These are phyloP conservation scores for Beris morrisii DNA, from an alignment of 2,888 invertebrate genomes.

Conservation along the genomic window DNA sequence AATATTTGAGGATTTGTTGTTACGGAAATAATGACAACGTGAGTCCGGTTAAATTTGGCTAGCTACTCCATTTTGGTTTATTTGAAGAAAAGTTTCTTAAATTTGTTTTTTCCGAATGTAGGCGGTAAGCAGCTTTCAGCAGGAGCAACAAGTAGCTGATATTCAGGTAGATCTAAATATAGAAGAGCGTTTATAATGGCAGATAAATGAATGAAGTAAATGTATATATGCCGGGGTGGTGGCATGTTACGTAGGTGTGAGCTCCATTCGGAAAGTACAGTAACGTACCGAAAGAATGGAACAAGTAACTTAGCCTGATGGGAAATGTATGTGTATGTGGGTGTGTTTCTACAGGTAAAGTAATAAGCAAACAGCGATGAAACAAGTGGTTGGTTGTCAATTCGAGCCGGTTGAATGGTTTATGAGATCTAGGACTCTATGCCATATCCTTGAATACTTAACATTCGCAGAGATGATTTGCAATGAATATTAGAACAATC, in stretches of 20 bases:
- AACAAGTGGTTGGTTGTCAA: conserved; percentile 32
- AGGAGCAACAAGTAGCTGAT: conserved; percentile 38
- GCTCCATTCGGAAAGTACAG: conserved; percentile 15
- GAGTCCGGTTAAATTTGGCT: not conserved
- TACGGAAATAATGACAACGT: not conserved
- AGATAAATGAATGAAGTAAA: conserved; percentile 35
- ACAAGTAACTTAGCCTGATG: conserved; percentile 34
- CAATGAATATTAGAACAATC: too few species aligned
- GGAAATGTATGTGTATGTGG: conserved; percentile 25
- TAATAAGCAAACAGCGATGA: conserved; percentile 17
- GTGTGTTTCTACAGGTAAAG: conserved; percentile 7
- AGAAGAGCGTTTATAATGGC: conserved; percentile 32
- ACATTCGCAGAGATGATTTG: too few species aligned
- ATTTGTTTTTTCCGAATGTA: conserved; percentile 18
- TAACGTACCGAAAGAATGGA: conserved; percentile 27
- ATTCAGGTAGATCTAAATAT: conserved; percentile 36
- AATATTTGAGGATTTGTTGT: too few species aligned
- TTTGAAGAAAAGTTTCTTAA: not conserved
- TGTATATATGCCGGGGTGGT: conserved; percentile 5
- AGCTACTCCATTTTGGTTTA: conserved; percentile 11
- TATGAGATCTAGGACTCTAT: not conserved
- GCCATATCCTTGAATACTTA: too few species aligned
- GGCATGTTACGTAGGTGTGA: conserved; percentile 28
- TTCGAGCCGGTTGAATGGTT: conserved; percentile 22
- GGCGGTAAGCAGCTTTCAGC: conserved; percentile 28